These are phyloP conservation scores for Anneissia japonica DNA, from an alignment of 35 echinoderm and acorn worm genomes.

Conservation along the genomic window DNA sequence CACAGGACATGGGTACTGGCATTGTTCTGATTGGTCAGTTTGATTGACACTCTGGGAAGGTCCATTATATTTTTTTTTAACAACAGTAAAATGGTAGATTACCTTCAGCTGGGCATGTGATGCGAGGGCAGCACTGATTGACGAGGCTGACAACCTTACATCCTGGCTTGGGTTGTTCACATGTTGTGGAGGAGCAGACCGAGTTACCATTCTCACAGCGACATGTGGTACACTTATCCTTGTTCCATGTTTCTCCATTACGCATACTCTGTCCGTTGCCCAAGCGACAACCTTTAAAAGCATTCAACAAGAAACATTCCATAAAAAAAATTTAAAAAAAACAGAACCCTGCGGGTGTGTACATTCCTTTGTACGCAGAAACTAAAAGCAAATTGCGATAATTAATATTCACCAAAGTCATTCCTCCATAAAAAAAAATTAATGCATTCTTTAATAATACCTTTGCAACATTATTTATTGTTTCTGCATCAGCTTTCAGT, in stretches of 20 bases:
- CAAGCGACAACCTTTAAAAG: constrained; percentile 18
- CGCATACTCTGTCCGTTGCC: background rate
- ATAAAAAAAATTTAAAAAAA: background rate
- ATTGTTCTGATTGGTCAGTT: too few species aligned
- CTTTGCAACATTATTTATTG: too few species aligned
- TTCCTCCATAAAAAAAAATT: too few species aligned
- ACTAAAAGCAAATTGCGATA: background rate
- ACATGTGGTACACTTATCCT: constrained; percentile 44
- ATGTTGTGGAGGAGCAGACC: constrained; percentile 8
- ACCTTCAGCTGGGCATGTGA: constrained; percentile 20
- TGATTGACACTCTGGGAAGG: too few species aligned
- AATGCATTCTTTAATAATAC: too few species aligned
- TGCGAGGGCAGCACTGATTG: constrained; percentile 29
- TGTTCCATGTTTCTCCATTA: constrained; percentile 42
- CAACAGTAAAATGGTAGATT: too few species aligned
- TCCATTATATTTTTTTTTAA: too few species aligned
- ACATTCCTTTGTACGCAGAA: too few species aligned
- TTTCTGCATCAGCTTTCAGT: too few species aligned
- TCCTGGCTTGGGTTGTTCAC: constrained; percentile 28
- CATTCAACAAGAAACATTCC: background rate
- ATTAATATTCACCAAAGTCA: too few species aligned
- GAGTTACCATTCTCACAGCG: constrained; percentile 23
- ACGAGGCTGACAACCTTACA: constrained; percentile 11
- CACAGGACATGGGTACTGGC: too few species aligned
- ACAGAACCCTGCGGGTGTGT: too few species aligned